phyloP scores from a whole-genome alignment of 92 coral and sea anemone genomes.

The Porites cylindrica region DNA sequence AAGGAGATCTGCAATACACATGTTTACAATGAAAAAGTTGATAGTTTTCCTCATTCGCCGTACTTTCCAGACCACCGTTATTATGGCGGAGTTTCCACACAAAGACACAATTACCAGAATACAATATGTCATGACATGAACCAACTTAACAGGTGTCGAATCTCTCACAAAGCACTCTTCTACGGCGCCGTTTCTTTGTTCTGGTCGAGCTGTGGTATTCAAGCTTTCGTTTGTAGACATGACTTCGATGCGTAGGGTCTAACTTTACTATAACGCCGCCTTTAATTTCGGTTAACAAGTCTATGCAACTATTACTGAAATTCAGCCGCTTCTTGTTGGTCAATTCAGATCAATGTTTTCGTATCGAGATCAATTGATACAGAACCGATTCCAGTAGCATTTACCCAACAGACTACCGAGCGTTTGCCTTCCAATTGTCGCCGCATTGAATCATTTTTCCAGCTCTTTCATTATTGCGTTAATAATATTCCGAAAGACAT shows the following conservation, averaged over 20 bases:
- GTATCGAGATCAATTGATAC: background rate
- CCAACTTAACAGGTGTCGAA: constrained; percentile 46
- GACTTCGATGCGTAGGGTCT: background rate
- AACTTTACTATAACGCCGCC: background rate
- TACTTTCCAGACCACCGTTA: constrained; percentile 62
- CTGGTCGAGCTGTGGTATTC: background rate
- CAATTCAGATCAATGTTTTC: background rate
- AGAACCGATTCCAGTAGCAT: background rate
- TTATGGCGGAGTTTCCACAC: constrained; percentile 70
- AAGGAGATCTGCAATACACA: constrained; percentile 76
- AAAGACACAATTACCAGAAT: constrained; percentile 68
- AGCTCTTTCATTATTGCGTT: background rate
- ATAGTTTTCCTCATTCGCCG: constrained; percentile 73
- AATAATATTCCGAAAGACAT: background rate
- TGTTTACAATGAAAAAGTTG: constrained; percentile 82
- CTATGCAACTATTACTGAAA: background rate
- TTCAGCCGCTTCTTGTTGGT: background rate
- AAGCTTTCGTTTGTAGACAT: background rate
- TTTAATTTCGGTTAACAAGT: background rate
- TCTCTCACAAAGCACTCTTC: constrained; percentile 66
- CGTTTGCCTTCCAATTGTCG: background rate
- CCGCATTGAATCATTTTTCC: background rate
- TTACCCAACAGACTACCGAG: background rate
- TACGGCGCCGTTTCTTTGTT: background rate
- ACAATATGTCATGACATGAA: constrained; percentile 69